A percentile compares a stretch with the other conserved stretches of the same genome.
phyloP scores from a whole-genome alignment of 2,113 vertebrate species.

The Antennarius striatus region DNA sequence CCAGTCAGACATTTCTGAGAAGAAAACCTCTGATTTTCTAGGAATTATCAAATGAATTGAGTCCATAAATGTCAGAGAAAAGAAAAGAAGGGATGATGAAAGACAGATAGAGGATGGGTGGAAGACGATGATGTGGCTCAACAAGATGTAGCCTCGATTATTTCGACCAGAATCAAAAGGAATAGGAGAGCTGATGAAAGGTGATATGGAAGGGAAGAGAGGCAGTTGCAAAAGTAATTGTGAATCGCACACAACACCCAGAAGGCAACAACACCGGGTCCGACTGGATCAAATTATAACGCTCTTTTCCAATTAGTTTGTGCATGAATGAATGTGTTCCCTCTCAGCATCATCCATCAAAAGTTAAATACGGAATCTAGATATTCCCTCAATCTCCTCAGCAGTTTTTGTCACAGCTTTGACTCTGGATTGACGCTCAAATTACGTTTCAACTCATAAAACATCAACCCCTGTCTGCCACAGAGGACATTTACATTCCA shows the following conservation, averaged over 20 bases:
- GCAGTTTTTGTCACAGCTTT: not conserved
- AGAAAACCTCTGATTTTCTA: constrained; percentile 66
- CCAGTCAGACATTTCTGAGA: constrained; percentile 51
- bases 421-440: too few relatives aligned
- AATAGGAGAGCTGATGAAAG: not conserved
- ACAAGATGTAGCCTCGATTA: too few relatives aligned
- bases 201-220: not conserved
- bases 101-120: not conserved
- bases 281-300: constrained; percentile 50
- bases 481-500: too few relatives aligned
- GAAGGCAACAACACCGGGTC: constrained; percentile 25
- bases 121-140: constrained; percentile 14
- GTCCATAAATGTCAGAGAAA: constrained; percentile 7
- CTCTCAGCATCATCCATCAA: constrained; percentile 6
- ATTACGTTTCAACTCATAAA: too few relatives aligned
- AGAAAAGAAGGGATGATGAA: not conserved
- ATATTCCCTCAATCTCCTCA: not conserved
- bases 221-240: not conserved
- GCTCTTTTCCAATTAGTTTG: constrained; percentile 42
- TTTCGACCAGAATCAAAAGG: not conserved
- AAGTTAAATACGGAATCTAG: not conserved
- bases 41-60: constrained; percentile 30
- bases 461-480: too few relatives aligned
- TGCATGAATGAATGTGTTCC: constrained; percentile 20
- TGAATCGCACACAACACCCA: constrained; percentile 17